Conservation (phyloP, 2,797 vertebrate species). For the Pampus argenteus region DNA sequence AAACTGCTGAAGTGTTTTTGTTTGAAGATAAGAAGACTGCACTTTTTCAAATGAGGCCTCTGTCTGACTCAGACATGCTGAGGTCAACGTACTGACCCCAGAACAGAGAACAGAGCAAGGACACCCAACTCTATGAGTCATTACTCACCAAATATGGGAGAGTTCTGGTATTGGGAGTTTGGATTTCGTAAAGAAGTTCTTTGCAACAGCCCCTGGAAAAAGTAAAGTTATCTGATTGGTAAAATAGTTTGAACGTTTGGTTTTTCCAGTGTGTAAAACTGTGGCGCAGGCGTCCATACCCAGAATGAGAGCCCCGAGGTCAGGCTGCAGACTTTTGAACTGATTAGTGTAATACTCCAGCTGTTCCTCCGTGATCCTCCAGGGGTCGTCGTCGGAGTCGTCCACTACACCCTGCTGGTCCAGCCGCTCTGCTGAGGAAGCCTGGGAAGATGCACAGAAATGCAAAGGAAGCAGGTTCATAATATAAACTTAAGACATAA, state of each 20-base stretch:
- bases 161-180: slow-evolving; percentile 96
- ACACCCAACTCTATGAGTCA: slow-evolving; percentile 34
- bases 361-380: slow-evolving; percentile 98
- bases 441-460: slow-evolving; percentile 68
- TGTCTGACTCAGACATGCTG: slow-evolving; percentile 30
- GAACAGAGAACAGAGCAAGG: slow-evolving; percentile 28
- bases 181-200: slow-evolving; percentile 98
- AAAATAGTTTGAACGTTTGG: background rate
- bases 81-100: slow-evolving; percentile 16
- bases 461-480: background rate
- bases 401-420: slow-evolving; percentile 80
- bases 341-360: slow-evolving; percentile 95
- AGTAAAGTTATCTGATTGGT: background rate
- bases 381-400: slow-evolving; percentile 90
- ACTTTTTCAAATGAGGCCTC: slow-evolving; percentile 18
- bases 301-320: slow-evolving; percentile 91
- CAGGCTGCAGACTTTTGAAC: slow-evolving; percentile 92
- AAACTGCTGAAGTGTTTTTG: background rate
- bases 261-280: background rate
- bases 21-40: slow-evolving; percentile 14
- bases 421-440: slow-evolving; percentile 86
- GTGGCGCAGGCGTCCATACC: slow-evolving; percentile 77
- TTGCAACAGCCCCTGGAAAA: slow-evolving; percentile 91
- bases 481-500: background rate
- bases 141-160: slow-evolving; percentile 95